Evolutionary conservation across 2,888 invertebrate species (phyloP), one percentile per base, ranked within the genome.

Genomic region (Pristionchus japonicus): DNA sequence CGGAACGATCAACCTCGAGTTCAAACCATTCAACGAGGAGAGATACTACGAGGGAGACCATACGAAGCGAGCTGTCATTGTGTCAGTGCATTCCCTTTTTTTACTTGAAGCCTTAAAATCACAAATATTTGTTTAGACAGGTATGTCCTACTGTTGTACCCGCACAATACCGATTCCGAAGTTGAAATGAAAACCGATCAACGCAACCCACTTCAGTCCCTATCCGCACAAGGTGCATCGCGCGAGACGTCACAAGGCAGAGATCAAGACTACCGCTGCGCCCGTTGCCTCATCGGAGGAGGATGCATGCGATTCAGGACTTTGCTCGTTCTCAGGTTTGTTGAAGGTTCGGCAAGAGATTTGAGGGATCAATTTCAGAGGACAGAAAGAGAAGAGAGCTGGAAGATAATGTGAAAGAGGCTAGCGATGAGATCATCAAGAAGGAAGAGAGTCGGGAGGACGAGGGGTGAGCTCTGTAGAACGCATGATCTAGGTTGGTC

Each of bases 21-120:
- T 87, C 40, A 80, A 80, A 17, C 87, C 87, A 9, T 87, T 49
- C 87, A 87, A 87, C 43, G 87, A 87, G 61, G 87, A 80, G 34
- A 20, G 87, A 80, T 86, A 70, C 49, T 49, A 34, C 23, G 61
- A 86, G 34, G 86, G 86, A 34, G 86, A 70, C 49, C 9, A 37
- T 23, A 34, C 34, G 11, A 86, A 70, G 40, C 15, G 86, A 13
- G n/a, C 40, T 40, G 23, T 74, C 11, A 77, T 77, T 20, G 17
- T 20, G 40, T 77, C 15, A 43, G 70, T 70, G n/a, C n/a, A n/a
- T n/a, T n/a, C n/a, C n/a, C n/a, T n/a, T n/a, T n/a, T n/a, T n/a
- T n/a, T n/a, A n/a, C n/a, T n/a, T n/a, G n/a, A n/a, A n/a, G n/a
- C n/a, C n/a, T n/a, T n/a, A n/a, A n/a, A n/a, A n/a, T n/a, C n/a